phyloP scores from a whole-genome alignment of 2,113 vertebrate species.

The Sturnus vulgaris region DNA sequence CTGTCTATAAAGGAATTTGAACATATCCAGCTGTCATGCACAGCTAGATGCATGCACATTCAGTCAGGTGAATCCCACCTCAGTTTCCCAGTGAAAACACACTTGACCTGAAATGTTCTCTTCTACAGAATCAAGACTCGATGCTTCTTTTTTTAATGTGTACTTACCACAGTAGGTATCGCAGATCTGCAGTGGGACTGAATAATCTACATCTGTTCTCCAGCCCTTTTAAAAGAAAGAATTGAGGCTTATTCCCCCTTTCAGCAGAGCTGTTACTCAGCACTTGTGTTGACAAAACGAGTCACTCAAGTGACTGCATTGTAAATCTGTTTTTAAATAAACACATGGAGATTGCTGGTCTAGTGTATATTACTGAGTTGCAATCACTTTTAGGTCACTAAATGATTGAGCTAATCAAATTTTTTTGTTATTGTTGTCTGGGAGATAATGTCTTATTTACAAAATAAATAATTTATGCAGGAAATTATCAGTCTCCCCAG shows the following conservation, averaged over 20 bases:
- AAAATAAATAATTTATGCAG: neutral
- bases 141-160: neutral
- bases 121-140: neutral
- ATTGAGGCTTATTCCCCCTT: neutral
- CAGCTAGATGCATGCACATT: neutral
- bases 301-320: neutral
- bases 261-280: neutral
- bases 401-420: neutral
- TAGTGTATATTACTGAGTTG: neutral
- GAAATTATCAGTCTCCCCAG: neutral
- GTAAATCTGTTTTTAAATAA: neutral
- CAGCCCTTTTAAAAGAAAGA: slow-evolving; percentile 58
- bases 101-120: neutral
- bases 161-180: slow-evolving; percentile 65
- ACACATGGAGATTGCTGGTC: neutral
- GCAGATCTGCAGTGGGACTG: slow-evolving; percentile 61
- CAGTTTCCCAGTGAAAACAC: neutral
- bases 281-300: neutral
- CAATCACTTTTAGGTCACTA: neutral
- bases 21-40: neutral
- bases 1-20: neutral
- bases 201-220: slow-evolving; percentile 71
- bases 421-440: neutral
- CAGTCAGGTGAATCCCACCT: neutral
- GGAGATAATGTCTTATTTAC: neutral